phyloP scores from a whole-genome alignment of 2,797 vertebrate genomes.

The Sebastes umbrosus region DNA sequence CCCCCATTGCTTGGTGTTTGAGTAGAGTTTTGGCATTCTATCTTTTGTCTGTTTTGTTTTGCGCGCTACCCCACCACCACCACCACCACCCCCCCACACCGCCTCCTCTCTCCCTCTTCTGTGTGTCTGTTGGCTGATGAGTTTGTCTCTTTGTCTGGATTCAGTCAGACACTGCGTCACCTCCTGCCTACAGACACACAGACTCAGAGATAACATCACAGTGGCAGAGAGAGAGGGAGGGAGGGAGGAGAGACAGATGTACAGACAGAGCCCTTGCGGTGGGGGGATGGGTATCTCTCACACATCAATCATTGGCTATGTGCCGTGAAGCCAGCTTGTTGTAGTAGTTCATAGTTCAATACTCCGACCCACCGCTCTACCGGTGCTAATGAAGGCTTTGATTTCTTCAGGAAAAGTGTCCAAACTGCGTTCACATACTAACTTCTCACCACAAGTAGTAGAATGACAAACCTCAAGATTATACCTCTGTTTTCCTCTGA shows the following conservation, averaged over 20 bases:
- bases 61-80: conserved; percentile 34
- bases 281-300: conserved; percentile 82
- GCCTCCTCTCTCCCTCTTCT: conserved; percentile 41
- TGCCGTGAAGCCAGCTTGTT: conserved; percentile 73
- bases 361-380: conserved; percentile 51
- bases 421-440: conserved; percentile 43
- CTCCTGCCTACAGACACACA: conserved; percentile 89
- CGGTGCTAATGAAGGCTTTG: conserved; percentile 45
- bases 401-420: conserved; percentile 48
- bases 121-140: conserved; percentile 84
- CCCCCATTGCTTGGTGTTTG: conserved; percentile 76
- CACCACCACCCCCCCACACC: neutral
- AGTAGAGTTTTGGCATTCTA: conserved; percentile 82
- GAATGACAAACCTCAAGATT: conserved; percentile 26
- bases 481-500: conserved; percentile 14
- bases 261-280: conserved; percentile 80
- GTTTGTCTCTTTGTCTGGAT: conserved; percentile 90
- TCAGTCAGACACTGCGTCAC: conserved; percentile 90
- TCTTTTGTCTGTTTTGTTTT: conserved; percentile 84
- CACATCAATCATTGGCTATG: conserved; percentile 83
- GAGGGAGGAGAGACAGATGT: conserved; percentile 84
- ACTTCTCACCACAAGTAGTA: conserved; percentile 18
- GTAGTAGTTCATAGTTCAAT: conserved; percentile 77
- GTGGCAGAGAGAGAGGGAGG: conserved; percentile 76
- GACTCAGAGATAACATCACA: conserved; percentile 88